Base-by-base conservation (phyloP, 2,888 invertebrate species). In the Melinaea marsaeus region DNA sequence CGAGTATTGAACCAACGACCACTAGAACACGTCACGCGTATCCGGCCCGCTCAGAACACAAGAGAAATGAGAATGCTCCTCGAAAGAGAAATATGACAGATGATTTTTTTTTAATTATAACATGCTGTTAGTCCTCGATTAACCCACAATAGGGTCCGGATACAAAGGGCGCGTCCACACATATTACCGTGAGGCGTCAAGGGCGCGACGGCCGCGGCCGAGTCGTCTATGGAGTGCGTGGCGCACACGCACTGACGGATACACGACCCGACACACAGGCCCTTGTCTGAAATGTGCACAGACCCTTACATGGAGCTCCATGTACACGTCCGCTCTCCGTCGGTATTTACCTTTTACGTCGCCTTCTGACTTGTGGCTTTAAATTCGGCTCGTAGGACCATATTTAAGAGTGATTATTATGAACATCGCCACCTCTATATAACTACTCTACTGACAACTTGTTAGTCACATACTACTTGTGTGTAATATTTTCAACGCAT, bases 181-280 rank as follows among this genome's bases (percentile, higher is more conserved):
- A 57, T n/a, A 65, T 60, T 68, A 78, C 80, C 87, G 87, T 88
- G 87, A 60, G 78, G 73, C 61, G 79, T 70, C 45, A 79, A 69
- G 35, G 85, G 83, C 71, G 83, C 86, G 68, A 80, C 65, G 63
- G 83, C 80, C 67, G 85, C 83, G 61, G 79, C 81, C 70, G 86
- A 84, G 78, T 86, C 88, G 73, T 88, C 88, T 67, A 83, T 75
- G 74, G 86, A 86, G 80, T 81, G 79, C 61, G 86, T 78, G 66
- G 81, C 76, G 75, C 91, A 90, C 77, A 88, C 90, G 81, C 91
- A 91, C 78, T 87, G 89, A 73, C 80, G 86, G 75, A 91, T 88
- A 84, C 91, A 91, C 78, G 90, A 83, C 74, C 88, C 88, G 75
- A 89, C 86, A 80, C 91, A 91, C 74, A 87, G 80, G 76, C 86